phyloP scores from a whole-genome alignment of 2,797 vertebrate genomes.

The Sorex maritimensis region DNA sequence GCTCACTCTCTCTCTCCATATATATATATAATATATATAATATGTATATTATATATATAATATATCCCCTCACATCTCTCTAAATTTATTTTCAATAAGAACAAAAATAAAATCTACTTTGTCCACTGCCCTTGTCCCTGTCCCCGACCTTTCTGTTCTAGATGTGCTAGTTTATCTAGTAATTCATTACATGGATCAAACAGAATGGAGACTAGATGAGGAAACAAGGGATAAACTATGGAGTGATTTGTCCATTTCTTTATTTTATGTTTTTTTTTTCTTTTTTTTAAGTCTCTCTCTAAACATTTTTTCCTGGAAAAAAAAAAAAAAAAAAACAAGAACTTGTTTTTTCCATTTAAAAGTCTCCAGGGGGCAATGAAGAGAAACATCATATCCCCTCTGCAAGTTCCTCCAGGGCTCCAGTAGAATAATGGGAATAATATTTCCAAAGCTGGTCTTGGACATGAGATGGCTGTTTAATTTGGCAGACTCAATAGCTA shows the following conservation, averaged over 20 bases:
- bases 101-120: too few species aligned
- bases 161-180: not conserved
- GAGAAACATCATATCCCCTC: conserved; percentile 17
- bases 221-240: not conserved
- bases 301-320: not conserved
- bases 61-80: too few species aligned
- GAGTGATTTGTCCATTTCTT: not conserved
- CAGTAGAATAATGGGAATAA: conserved; percentile 6
- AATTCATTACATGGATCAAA: not conserved
- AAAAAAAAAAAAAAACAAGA: not conserved
- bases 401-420: conserved; percentile 33
- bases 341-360: conserved; percentile 48
- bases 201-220: not conserved
- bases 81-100: too few species aligned
- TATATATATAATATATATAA: too few species aligned
- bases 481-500: conserved; percentile 72
- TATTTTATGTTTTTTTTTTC: not conserved
- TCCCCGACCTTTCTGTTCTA: not conserved
- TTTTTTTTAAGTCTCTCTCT: not conserved
- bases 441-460: conserved; percentile 51
- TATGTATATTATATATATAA: too few species aligned
- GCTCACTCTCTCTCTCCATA: too few species aligned
- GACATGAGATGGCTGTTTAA: conserved; percentile 55
- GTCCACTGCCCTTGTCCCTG: too few species aligned
- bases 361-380: conserved; percentile 64